phyloP scores from a whole-genome alignment of 2,797 vertebrate species.

The Gallinago stenura region DNA sequence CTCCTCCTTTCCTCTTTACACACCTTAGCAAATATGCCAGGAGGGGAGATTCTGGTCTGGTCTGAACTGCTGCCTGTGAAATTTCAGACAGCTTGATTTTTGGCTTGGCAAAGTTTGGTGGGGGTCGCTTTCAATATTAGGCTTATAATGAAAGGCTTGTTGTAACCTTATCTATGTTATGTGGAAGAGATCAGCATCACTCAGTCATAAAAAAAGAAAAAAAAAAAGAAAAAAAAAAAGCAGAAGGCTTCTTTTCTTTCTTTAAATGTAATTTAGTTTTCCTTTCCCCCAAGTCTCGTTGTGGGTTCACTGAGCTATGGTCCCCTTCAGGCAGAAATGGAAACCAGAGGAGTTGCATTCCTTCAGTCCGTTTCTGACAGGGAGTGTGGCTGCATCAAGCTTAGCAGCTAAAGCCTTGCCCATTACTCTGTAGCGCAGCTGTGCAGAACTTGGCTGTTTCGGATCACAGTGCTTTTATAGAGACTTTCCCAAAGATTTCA shows the following conservation, averaged over 20 bases:
- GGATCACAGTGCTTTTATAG: constrained; percentile 26
- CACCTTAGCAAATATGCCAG: not conserved
- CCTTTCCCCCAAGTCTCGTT: constrained; percentile 40
- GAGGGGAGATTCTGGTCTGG: not conserved
- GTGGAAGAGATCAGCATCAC: constrained; percentile 40
- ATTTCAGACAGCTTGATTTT: constrained; percentile 59
- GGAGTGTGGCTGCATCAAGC: constrained; percentile 9
- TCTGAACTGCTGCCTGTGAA: constrained; percentile 24
- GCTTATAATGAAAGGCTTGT: constrained; percentile 49
- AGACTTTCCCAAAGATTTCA: not conserved
- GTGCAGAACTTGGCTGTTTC: constrained; percentile 48
- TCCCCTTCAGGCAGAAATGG: constrained; percentile 61
- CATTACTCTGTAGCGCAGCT: constrained; percentile 50
- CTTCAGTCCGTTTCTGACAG: constrained; percentile 50
- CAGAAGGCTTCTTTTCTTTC: not conserved
- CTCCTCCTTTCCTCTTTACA: not conserved
- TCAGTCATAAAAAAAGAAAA: not conserved
- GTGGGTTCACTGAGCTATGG: constrained; percentile 63
- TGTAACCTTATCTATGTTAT: constrained; percentile 62
- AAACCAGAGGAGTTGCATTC: constrained; percentile 76
- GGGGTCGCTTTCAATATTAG: constrained; percentile 13
- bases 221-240: not conserved
- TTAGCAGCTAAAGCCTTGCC: constrained; percentile 49
- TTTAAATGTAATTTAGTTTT: constrained; percentile 40
- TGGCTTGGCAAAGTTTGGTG: constrained; percentile 28